Base-by-base conservation (phyloP, 2,888 invertebrate genomes). In the Leptinotarsa rubiginosa region DNA sequence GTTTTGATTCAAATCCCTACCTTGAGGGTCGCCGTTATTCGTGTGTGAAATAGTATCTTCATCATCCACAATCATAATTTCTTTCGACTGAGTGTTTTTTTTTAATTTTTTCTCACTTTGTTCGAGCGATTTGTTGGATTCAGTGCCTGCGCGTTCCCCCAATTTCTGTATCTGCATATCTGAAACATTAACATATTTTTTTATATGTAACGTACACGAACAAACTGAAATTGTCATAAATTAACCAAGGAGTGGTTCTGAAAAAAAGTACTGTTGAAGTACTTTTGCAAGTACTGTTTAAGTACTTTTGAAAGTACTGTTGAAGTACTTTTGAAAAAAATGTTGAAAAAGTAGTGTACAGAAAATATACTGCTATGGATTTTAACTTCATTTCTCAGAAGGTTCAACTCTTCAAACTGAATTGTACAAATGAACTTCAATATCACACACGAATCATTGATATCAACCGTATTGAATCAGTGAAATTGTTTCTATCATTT, bases 151-250 rank as follows among this genome's bases (percentile, higher is more conserved):
- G n/a, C 41, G 25, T n/a, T 62, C 62, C 16, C 10, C 18, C 31
- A 62, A 5, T 20, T 62, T 62, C n/a, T 62, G 16, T 62, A 62
- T 62, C 62, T 62, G 62, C 41, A 62, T 62, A 62, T 62, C 62
- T 62, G 62, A 62, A 62, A 62, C 5, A 62, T 31, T 15, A 62
- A 41, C 12, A 18, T 3, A 56, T 56, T 56, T 56, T 12, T n/a
- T 56, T 20, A 56, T 56, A 13, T 20, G 18, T 18, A 50, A 50
- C 41, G 41, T 41, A 41, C 41, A 41, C 41, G 41, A 41, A 41
- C 10, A 10, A 41, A 10, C 10, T 41, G 12, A 41, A 16, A n/a
- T 52, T n/a, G n/a, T 52, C n/a, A 3, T 16, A 52, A 52, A 52
- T 52, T 52, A 52, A n/a, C 52, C 15, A 52, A 4, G 12, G 16